These are phyloP conservation scores for Schizaphis graminum DNA, from an alignment of 2,888 invertebrate species.

Conservation along the genomic window DNA sequence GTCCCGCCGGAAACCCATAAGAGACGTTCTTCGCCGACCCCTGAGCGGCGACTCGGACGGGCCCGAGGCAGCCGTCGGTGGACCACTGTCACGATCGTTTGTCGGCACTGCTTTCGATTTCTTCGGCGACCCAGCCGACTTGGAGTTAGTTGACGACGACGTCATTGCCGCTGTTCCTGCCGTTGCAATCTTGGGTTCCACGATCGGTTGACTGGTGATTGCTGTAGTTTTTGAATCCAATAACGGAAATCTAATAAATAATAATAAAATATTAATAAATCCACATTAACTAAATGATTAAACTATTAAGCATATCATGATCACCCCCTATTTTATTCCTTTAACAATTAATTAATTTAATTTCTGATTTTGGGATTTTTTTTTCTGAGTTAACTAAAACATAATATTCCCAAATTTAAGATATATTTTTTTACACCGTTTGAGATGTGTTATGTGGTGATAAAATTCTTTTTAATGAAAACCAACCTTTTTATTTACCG, in stretches of 20 bases:
- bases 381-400: neutral
- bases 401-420: neutral
- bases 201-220: neutral
- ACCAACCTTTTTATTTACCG: neutral
- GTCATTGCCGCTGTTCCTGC: neutral
- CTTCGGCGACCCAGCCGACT: conserved; percentile 35
- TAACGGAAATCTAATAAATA: conserved; percentile 48
- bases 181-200: neutral
- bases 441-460: neutral
- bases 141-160: neutral
- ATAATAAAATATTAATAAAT: neutral
- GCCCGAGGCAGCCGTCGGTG: conserved; percentile 67
- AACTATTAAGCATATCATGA: neutral
- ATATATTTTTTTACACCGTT: neutral
- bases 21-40: conserved; percentile 49
- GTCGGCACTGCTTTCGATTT: conserved; percentile 14
- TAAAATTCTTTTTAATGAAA: neutral
- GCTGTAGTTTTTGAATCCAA: conserved; percentile 3
- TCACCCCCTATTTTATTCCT: neutral
- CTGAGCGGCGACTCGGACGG: conserved; percentile 45
- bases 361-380: neutral
- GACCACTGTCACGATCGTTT: conserved; percentile 68
- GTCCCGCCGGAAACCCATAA: conserved; percentile 54
- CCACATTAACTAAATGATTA: neutral
- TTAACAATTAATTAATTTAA: neutral